These are phyloP conservation scores for Melitaea cinxia DNA, from an alignment of 1,140 invertebrate genomes.

Conservation along the genomic window DNA sequence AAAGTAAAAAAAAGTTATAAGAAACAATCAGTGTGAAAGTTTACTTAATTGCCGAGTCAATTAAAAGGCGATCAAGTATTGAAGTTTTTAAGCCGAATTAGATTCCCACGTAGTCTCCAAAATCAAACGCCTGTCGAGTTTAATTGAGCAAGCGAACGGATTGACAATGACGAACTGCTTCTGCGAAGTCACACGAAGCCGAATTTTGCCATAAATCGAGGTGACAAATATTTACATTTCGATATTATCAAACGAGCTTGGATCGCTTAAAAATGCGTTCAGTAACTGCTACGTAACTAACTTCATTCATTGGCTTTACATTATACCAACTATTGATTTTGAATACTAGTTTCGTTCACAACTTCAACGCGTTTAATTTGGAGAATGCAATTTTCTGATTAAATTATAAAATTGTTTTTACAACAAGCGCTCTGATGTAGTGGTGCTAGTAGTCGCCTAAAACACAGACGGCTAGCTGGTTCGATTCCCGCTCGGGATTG, in stretches of 20 bases:
- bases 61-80: constrained; percentile 18
- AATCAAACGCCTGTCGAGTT: constrained; percentile 43
- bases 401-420: too few relatives aligned
- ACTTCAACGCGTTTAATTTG: too few relatives aligned
- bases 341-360: too few relatives aligned
- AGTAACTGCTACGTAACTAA: background rate
- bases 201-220: constrained; percentile 26
- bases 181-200: constrained; percentile 47
- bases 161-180: constrained; percentile 75
- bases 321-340: too few relatives aligned
- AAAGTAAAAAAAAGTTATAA: background rate
- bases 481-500: too few relatives aligned
- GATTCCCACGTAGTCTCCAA: constrained; percentile 28
- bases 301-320: too few relatives aligned
- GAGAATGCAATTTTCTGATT: too few relatives aligned
- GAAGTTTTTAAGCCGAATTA: constrained; percentile 19
- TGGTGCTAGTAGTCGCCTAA: too few relatives aligned
- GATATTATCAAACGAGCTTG: constrained; percentile 6
- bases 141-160: constrained; percentile 59
- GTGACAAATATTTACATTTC: background rate
- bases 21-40: background rate
- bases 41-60: background rate
- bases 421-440: too few relatives aligned
- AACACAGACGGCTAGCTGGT: too few relatives aligned
- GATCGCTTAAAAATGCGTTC: background rate